Percentiles rank a stretch among this genome's conserved stretches.
phyloP scores from a whole-genome alignment of 2,797 vertebrate species.

The Notoglanidium macrostoma region DNA sequence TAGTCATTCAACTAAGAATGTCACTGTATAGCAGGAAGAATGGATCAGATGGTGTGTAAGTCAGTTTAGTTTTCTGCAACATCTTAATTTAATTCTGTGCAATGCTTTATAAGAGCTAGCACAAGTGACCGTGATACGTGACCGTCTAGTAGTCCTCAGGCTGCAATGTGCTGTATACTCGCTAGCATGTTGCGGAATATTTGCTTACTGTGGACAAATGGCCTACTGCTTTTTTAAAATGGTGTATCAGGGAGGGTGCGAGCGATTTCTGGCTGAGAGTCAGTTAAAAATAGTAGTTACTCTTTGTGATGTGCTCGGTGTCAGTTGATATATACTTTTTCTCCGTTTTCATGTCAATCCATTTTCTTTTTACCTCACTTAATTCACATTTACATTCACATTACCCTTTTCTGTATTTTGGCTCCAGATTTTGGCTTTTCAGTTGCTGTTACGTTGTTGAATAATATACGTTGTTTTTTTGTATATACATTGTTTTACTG shows the following conservation, averaged over 20 bases:
- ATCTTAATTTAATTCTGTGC: neutral
- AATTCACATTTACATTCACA: neutral
- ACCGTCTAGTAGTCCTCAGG: neutral
- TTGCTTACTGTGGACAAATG: neutral
- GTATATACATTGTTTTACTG: no score
- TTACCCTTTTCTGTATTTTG: neutral
- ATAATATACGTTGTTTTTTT: no score
- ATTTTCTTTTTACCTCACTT: no score
- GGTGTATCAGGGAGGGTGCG: no score
- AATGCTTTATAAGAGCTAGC: neutral
- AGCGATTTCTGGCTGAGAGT: neutral
- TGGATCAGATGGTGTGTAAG: neutral
- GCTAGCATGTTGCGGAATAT: neutral
- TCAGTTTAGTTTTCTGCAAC: neutral
- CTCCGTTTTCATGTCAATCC: neutral
- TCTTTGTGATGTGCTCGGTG: neutral
- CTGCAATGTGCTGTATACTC: neutral
- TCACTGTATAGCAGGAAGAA: neutral
- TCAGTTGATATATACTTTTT: neutral
- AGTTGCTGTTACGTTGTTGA: no score
- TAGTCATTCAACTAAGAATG: neutral
- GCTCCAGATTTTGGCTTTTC: no score
- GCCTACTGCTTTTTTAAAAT: neutral
- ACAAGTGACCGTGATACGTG: neutral
- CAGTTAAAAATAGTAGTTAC: neutral